Evolutionary conservation across 2,888 invertebrate species (phyloP).

Genomic region (Drosophila picticornis): DNA sequence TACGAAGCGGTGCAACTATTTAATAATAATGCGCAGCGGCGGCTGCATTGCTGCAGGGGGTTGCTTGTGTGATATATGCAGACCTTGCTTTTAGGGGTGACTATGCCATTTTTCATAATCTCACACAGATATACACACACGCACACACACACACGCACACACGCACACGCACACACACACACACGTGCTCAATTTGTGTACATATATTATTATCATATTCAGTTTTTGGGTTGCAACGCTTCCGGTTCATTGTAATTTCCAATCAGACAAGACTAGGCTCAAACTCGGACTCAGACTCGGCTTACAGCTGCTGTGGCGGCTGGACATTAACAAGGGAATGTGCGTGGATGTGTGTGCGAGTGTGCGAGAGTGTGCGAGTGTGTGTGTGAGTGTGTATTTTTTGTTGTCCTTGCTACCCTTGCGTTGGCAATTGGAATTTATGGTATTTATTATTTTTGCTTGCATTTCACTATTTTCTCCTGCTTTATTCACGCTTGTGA

Average conservation of each 20-base stretch:
- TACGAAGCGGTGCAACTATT: conserved; percentile 45
- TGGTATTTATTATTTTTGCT: conserved; percentile 63
- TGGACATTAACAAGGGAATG: conserved; percentile 64
- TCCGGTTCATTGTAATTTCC: conserved; percentile 72
- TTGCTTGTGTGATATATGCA: conserved; percentile 26
- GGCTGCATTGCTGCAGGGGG: conserved; percentile 43
- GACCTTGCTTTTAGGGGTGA: conserved; percentile 58
- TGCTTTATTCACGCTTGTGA: conserved; percentile 46
- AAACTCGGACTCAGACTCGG: conserved; percentile 7
- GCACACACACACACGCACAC: conserved; percentile 2
- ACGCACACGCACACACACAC: conserved; percentile 13
- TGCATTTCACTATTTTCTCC: conserved; percentile 49
- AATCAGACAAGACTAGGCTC: conserved; percentile 61
- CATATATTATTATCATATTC: conserved; percentile 55
- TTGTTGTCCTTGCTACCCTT: conserved; percentile 54
- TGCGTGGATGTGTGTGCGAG: conserved; percentile 12
- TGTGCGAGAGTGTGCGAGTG: conserved; percentile 9
- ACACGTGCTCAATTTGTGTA: conserved; percentile 1
- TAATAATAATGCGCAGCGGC: conserved; percentile 50
- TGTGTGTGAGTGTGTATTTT: conserved; percentile 4
- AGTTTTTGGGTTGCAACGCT: conserved; percentile 53
- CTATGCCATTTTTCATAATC: conserved; percentile 67
- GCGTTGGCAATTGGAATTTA: conserved; percentile 69
- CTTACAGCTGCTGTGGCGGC: conserved; percentile 44
- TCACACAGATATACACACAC: conserved; percentile 22